phyloP scores from a whole-genome alignment of 2,113 vertebrate species.

The Catharus minimus region DNA sequence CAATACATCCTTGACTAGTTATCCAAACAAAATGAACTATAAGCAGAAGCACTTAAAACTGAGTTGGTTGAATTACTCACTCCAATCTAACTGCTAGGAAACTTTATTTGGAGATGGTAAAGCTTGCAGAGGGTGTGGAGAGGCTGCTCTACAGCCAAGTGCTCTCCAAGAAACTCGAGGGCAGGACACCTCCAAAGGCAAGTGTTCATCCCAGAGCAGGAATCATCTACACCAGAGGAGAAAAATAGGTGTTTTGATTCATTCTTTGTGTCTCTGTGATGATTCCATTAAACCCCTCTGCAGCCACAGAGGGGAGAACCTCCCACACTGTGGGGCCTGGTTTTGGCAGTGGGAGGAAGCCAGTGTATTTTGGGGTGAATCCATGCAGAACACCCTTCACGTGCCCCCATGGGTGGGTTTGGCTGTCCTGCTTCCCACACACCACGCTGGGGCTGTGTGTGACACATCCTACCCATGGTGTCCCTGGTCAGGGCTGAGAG shows the following conservation, averaged over 20 bases:
- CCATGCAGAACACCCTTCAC: fast-evolving
- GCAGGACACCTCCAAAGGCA: not conserved
- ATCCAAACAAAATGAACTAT: slow-evolving; percentile 55
- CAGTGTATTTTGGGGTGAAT: not conserved
- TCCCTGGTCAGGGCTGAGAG: not conserved
- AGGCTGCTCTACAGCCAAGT: not conserved
- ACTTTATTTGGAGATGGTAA: slow-evolving; percentile 63
- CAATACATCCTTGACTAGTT: slow-evolving; percentile 25
- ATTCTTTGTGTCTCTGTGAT: not conserved
- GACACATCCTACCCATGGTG: fast-evolving
- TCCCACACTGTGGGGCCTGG: fast-evolving
- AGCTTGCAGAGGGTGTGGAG: not conserved
- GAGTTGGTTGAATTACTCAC: not conserved
- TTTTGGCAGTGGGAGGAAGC: not conserved
- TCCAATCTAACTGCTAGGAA: not conserved
- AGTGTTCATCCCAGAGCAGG: not conserved
- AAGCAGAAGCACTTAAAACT: not conserved
- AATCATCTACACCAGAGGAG: fast-evolving
- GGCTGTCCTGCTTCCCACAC: fast-evolving
- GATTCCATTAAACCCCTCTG: not conserved
- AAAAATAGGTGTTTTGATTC: not conserved
- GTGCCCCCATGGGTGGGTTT: fast-evolving
- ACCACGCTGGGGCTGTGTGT: not conserved
- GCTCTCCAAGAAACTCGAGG: not conserved
- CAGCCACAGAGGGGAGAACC: not conserved